These are phyloP conservation scores for Oikopleura albicans DNA, from an alignment of 23 tunicate species.

Conservation along the genomic window DNA sequence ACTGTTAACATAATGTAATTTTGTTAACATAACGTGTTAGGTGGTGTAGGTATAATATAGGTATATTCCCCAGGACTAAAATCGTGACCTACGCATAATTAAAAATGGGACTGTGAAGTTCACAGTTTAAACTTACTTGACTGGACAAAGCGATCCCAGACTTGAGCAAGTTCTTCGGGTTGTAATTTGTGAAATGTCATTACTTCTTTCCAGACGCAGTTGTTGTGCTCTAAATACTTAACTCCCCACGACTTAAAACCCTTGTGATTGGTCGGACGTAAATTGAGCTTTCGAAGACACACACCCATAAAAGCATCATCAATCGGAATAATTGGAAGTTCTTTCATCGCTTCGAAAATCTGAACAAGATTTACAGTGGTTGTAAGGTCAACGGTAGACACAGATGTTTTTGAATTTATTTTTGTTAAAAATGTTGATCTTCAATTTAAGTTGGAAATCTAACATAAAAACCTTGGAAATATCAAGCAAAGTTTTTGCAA, in stretches of 20 bases:
- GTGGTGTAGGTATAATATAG: no score
- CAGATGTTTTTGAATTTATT: background rate
- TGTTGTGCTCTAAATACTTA: conserved; percentile 30
- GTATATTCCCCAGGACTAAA: no score
- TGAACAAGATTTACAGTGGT: background rate
- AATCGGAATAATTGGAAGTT: conserved; percentile 83
- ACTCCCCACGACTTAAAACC: conserved; percentile 98
- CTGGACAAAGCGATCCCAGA: conserved; percentile 54
- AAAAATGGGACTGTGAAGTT: no score
- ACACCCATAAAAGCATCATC: conserved; percentile 97
- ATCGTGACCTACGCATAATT: no score
- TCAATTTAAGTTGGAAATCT: background rate
- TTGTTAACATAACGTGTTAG: no score
- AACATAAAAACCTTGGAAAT: conserved; percentile 50
- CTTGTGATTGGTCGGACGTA: conserved; percentile 87
- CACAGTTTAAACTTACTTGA: conserved; percentile 18
- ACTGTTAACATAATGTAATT: no score
- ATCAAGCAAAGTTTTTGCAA: no score
- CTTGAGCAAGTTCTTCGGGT: conserved; percentile 55
- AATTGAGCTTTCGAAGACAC: conserved; percentile 53
- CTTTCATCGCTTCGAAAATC: conserved; percentile 51
- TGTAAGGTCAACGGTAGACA: background rate
- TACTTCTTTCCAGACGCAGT: conserved; percentile 66
- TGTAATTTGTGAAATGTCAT: conserved; percentile 87
- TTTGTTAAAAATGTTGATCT: background rate